Evolutionary conservation across 2,797 vertebrate species (phyloP), one percentile per base, ranked within the genome.

Genomic region (Chromis chromis): DNA sequence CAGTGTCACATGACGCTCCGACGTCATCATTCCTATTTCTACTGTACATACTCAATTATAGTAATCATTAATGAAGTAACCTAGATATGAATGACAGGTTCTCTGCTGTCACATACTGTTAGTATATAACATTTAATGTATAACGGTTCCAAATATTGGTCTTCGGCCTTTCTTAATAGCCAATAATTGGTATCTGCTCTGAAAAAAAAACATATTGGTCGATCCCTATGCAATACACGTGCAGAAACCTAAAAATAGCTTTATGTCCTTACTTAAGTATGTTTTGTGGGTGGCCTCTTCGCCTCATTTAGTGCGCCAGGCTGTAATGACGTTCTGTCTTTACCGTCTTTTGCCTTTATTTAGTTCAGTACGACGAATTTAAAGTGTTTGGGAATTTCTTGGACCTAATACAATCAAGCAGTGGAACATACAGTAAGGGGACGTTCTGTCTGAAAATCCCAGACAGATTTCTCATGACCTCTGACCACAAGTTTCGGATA

Each of bases 401-500:
- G 54, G 21, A 9, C 9, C 0, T 12, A 31, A 17, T 3, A 36
- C 19, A 56, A 27, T 11, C 27, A 31, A 31, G 9, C 28, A n/a
- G 27, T 33, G 54, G 19, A n/a, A 17, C 54, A n/a, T 2, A 24
- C 2, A 31, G 52, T 28, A 13, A 61, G 55, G 60, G n/a, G 55
- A 48, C 27, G 36, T 57, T 56, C 27, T 31, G 54, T 62, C 46
- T 66, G 28, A 60, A 36, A 75, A 60, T 60, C 14, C 60, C 25
- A 31, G 22, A 59, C 53, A 40, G 52, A 55, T 76, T 76, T 56
- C 67, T 42, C 16, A 12, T 66, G 67, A 67, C 67, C 57, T 63
- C 39, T 31, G 57, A 76, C 67, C 74, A 66, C 21, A 73, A 61
- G 39, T 76, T 69, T 71, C 68, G 73, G 65, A 87, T 71, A 81